Evolutionary conservation across 23 tunicate genomes (phyloP).

Genomic region (Ciona savignyi): DNA sequence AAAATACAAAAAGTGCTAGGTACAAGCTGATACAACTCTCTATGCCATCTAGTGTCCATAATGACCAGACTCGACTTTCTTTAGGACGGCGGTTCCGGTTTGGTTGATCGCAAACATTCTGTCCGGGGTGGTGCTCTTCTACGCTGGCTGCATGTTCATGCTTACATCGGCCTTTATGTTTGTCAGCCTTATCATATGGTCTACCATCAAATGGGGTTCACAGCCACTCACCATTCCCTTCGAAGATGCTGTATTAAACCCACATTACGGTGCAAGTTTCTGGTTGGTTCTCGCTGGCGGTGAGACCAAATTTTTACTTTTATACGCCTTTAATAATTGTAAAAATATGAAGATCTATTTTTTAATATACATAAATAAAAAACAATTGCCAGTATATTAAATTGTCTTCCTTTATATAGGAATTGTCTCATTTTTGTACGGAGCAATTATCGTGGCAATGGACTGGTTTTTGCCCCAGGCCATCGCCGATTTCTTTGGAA

Average conservation of each 20-base stretch:
- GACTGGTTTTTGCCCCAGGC: slow-evolving; percentile 48
- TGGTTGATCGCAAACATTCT: slow-evolving; percentile 84
- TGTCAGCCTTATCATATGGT: slow-evolving; percentile 48
- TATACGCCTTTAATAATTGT: too few species aligned
- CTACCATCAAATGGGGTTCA: slow-evolving; percentile 72
- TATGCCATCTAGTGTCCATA: too few species aligned
- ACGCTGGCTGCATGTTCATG: slow-evolving; percentile 67
- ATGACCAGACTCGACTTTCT: neutral
- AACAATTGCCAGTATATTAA: neutral
- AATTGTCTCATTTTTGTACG: slow-evolving; percentile 54
- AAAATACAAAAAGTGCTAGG: too few species aligned
- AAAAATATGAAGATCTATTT: too few species aligned
- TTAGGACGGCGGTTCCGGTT: slow-evolving; percentile 75
- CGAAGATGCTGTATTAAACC: slow-evolving; percentile 40
- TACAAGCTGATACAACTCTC: too few species aligned
- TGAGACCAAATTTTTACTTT: too few species aligned
- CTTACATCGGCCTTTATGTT: slow-evolving; percentile 65
- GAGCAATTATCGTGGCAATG: slow-evolving; percentile 42
- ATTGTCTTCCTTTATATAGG: slow-evolving; percentile 17
- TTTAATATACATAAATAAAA: too few species aligned
- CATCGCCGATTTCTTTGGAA: slow-evolving; percentile 68
- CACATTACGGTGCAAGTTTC: slow-evolving; percentile 73
- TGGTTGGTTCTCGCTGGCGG: slow-evolving; percentile 75
- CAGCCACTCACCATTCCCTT: slow-evolving; percentile 82
- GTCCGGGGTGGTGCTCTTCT: slow-evolving; percentile 53